These are phyloP conservation scores for Fregata magnificens DNA, from an alignment of 2,113 vertebrate species.

Conservation along the genomic window DNA sequence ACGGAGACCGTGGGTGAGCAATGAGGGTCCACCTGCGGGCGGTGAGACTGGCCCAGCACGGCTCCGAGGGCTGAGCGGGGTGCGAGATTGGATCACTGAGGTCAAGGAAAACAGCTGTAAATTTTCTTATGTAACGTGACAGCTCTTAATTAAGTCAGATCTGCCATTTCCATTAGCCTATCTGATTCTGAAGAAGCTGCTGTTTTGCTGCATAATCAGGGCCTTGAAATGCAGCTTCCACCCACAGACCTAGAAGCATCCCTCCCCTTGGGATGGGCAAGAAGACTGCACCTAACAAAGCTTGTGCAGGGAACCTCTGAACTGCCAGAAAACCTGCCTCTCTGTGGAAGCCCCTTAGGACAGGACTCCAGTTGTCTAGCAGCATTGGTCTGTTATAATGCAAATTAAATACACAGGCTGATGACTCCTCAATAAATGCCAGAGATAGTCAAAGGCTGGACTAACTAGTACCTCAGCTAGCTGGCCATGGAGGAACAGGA, in stretches of 20 bases:
- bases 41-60: background rate
- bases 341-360: background rate
- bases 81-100: accelerated
- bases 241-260: background rate
- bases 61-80: background rate
- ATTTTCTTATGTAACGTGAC: background rate
- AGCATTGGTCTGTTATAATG: background rate
- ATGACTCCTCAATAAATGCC: background rate
- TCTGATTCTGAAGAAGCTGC: background rate
- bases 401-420: background rate
- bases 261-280: background rate
- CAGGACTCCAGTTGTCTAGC: background rate
- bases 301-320: background rate
- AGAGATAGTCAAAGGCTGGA: background rate
- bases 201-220: background rate
- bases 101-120: background rate
- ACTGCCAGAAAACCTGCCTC: accelerated
- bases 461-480: background rate
- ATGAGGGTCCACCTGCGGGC: accelerated
- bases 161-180: background rate
- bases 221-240: constrained; percentile 5
- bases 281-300: background rate
- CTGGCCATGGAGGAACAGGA: background rate
- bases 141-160: background rate
- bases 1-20: accelerated